Base-by-base conservation (phyloP, 1,140 invertebrate genomes). In the Trigoniulus corallinus region DNA sequence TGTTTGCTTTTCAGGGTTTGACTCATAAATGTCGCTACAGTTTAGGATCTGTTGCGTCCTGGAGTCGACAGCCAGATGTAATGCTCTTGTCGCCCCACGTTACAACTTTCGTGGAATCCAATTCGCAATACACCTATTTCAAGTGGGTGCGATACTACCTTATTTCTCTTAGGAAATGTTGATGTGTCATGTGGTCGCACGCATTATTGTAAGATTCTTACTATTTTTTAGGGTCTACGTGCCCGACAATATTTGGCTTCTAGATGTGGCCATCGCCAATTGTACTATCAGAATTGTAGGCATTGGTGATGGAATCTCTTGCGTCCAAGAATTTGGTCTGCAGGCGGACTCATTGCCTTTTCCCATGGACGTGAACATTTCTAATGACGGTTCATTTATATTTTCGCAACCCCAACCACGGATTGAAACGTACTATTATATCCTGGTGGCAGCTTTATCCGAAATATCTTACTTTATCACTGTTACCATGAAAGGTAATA, bases 401-500 rank as follows among this genome's bases (percentile, higher is more conserved):
- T 71, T 70, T 52, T 59, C 48, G 20, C 68, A 70, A 61, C 55
- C 54, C n/a, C 59, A 68, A n/a, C 73, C 73, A 15, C 69, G 59
- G 51, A 67, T 70, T 54, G 69, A 74, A 55, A 64, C 64, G 44
- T 74, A 73, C 61, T 74, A 74, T 57, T 74, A 74, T 61, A 57
- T 74, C 40, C 57, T 73, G 53, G 61, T 75, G 26, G 61, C 70
- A 27, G 67, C 72, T 2, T 64, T 64, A 51, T 69, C 64, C 48
- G 58, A 66, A 24, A 66, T 72, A 45, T 57, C 61, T 24, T 69
- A 72, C 50, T 67, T 65, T 46, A 52, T 72, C 22, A 63, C 66
- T 52, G 62, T 74, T 47, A 61, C 56, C 2, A 60, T 59, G 20
- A 61, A 60, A 56, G 70, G 72, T 74, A 58, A 58, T 52, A 45